Conservation (phyloP, 2,888 invertebrate species). For the Hyalella azteca region DNA sequence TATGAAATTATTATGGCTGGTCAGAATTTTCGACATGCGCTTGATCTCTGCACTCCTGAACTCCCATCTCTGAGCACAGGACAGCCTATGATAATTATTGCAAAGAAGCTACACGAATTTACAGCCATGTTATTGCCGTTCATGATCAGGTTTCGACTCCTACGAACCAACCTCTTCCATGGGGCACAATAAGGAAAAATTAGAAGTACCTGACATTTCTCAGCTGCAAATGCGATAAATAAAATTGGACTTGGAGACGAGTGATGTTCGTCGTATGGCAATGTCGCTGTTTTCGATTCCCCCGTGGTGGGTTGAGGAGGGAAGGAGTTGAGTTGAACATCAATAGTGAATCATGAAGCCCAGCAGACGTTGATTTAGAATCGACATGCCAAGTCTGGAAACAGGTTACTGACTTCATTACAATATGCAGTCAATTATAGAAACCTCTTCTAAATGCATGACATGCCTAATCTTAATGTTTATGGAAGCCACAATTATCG, state of each 20-base stretch:
- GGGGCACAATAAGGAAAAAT: neutral
- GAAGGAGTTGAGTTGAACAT: constrained; percentile 22
- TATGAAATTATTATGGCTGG: too few relatives aligned
- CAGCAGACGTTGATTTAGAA: neutral
- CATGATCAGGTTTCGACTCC: neutral
- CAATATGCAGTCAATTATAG: constrained; percentile 37
- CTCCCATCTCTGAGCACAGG: constrained; percentile 26
- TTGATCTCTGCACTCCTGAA: too few relatives aligned
- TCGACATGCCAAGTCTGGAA: neutral
- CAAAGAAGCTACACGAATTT: constrained; percentile 18
- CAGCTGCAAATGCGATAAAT: neutral
- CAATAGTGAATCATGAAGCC: constrained; percentile 3
- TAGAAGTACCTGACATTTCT: neutral
- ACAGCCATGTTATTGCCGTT: constrained; percentile 27
- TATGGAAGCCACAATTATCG: constrained; percentile 36
- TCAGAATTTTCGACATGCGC: too few relatives aligned
- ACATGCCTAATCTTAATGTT: constrained; percentile 36
- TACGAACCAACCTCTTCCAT: constrained; percentile 5
- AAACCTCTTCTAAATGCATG: constrained; percentile 37
- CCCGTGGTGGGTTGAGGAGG: neutral
- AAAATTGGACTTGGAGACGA: neutral
- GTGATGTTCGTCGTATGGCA: neutral
- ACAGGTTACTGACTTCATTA: constrained; percentile 32
- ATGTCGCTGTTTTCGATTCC: neutral
- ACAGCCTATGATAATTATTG: constrained; percentile 33